Percentiles rank a stretch among this genome's conserved stretches.
phyloP scores from a whole-genome alignment of 2,797 vertebrate species.

The Babyrousa celebensis region DNA sequence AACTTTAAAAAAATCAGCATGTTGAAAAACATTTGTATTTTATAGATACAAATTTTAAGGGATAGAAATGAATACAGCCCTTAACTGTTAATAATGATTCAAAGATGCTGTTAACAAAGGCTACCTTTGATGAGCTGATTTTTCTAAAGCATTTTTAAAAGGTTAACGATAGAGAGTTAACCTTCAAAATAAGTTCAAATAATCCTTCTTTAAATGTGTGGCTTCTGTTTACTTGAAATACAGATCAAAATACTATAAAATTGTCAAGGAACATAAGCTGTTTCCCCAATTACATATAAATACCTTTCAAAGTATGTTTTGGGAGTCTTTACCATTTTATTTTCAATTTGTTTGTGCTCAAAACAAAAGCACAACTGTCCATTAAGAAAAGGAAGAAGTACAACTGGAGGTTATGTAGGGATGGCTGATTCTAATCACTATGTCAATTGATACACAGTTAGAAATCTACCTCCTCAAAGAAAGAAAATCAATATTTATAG shows the following conservation, averaged over 20 bases:
- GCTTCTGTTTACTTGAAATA: slow-evolving; percentile 55
- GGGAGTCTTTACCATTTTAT: slow-evolving; percentile 51
- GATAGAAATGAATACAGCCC: not conserved
- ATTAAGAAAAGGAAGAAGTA: slow-evolving; percentile 53
- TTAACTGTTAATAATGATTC: slow-evolving; percentile 35
- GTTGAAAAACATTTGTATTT: slow-evolving; percentile 38
- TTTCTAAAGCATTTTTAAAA: slow-evolving; percentile 54
- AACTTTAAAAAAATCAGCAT: slow-evolving; percentile 8
- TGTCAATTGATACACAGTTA: not conserved
- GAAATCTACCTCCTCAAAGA: slow-evolving; percentile 43
- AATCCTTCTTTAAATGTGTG: slow-evolving; percentile 35
- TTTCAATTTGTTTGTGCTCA: slow-evolving; percentile 65
- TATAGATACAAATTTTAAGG: slow-evolving; percentile 14
- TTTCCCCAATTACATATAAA: slow-evolving; percentile 15
- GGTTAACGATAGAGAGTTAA: slow-evolving; percentile 41
- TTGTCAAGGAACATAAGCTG: not conserved
- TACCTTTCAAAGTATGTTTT: slow-evolving; percentile 11
- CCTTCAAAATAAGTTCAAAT: not conserved
- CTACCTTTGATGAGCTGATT: slow-evolving; percentile 12
- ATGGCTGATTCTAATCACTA: slow-evolving; percentile 58
- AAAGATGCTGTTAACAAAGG: not conserved
- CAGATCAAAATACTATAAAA: slow-evolving; percentile 39
- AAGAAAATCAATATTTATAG: slow-evolving; percentile 67
- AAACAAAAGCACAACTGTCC: slow-evolving; percentile 7
- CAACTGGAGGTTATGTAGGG: not conserved